Percentiles rank a stretch among this genome's conserved stretches.
phyloP scores from a whole-genome alignment of 2,888 invertebrate genomes.

The Ormyrus nitidulus region DNA sequence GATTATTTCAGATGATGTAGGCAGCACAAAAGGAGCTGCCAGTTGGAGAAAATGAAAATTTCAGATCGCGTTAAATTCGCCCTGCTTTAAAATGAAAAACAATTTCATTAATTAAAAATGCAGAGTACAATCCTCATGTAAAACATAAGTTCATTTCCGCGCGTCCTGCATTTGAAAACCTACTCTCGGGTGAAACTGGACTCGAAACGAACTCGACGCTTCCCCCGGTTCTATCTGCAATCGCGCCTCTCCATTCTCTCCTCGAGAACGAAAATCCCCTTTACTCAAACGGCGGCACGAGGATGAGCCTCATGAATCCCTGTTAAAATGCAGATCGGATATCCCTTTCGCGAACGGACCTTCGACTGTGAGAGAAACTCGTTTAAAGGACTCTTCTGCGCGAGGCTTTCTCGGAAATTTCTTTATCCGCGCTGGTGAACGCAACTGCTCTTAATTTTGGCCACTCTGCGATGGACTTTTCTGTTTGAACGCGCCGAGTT shows the following conservation, averaged over 20 bases:
- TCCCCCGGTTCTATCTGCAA: not conserved
- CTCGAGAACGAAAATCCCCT: slow-evolving; percentile 15
- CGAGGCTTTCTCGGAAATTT: not conserved
- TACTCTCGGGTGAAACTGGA: no score
- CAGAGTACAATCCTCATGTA: no score
- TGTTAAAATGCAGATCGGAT: slow-evolving; percentile 68
- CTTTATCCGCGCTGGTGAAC: not conserved
- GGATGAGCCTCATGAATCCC: slow-evolving; percentile 57
- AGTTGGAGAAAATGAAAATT: no score
- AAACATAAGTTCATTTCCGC: no score
- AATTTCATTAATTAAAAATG: no score
- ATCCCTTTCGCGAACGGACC: slow-evolving; percentile 29
- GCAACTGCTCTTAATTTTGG: slow-evolving; percentile 12
- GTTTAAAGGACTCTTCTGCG: slow-evolving; percentile 54
- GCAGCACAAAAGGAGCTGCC: no score
- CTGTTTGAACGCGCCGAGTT: no score
- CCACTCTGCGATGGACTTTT: no score
- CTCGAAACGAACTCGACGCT: not conserved
- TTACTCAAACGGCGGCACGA: not conserved
- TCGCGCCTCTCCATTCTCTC: not conserved
- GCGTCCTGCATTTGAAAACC: no score
- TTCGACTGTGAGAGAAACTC: slow-evolving; percentile 47
- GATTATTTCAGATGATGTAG: no score
- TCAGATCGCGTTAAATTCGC: no score
- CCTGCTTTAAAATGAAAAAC: no score